Base-by-base conservation (phyloP, 1,140 invertebrate genomes). In the Hyles vespertilio region DNA sequence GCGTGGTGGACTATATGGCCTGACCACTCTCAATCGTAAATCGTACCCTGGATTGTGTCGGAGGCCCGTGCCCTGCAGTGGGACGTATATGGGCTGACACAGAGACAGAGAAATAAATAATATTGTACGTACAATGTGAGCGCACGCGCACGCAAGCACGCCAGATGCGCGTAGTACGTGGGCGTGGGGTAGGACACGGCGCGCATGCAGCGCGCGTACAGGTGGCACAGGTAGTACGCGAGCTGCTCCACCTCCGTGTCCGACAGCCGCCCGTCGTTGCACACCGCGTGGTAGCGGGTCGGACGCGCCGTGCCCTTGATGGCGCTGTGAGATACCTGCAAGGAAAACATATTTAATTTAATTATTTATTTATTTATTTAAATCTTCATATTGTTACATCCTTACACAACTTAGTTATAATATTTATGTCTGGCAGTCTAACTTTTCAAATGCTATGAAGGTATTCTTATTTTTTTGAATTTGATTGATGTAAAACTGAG, bases 161-260 rank as follows among this genome's bases (percentile, higher is more conserved):
- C 96, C 56, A 98, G 91, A 90, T 98, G 97, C 32, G 97, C 96
- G 86, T 98, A 98, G 85, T 98, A 98, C 0, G 96, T 97, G 2
- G 97, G 97, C 1, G 97, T 95, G 2, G 97, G 97, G 90, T 98
- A 98, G 9, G 95, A 97, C 0, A 98, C 96, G 3, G 95, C 92
- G 55, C 96, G 91, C 53, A 93, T 95, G 79, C 97, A 98, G 11
- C 97, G 92, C 3, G 94, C 92, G 83, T 96, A 98, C 88, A 97
- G 91, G 74, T 98, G 96, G 80, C 97, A 98, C 12, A 98, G 84
- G 75, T 95, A 94, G 87, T 95, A 98, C 0, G 96, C 95, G 55
- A 98, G 76, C 63, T 92, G 87, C 80, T 98, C 94, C n/a, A 98
- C 89, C 56, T 96, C 90, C 80, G 97, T 93, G 63, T 95, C 92